Evolutionary conservation across 2,113 vertebrate species (phyloP).

Genomic region (Coptodon rendalli): DNA sequence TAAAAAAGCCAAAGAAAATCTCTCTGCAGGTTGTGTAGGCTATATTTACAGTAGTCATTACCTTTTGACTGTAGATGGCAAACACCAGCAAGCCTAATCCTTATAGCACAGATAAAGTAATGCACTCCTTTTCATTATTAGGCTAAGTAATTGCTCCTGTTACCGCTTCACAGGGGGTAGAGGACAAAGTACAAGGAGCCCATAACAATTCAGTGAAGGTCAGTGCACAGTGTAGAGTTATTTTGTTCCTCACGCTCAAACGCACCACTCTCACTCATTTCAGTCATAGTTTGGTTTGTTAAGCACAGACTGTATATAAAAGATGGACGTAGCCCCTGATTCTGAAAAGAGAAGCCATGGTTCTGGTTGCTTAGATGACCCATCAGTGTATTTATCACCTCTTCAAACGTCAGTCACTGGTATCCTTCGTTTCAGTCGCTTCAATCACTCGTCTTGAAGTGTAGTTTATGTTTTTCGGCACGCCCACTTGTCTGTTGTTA

Average conservation of each 20-base stretch:
- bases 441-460: background rate
- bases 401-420: accelerated
- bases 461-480: background rate
- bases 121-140: background rate
- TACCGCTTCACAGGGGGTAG: accelerated
- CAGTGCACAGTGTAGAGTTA: background rate
- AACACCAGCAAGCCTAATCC: background rate
- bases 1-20: background rate
- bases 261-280: background rate
- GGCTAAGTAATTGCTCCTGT: background rate
- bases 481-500: background rate
- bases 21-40: background rate
- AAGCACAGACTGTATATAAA: background rate
- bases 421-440: background rate
- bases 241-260: background rate
- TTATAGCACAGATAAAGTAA: background rate
- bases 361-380: background rate
- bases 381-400: background rate
- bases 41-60: background rate
- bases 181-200: accelerated
- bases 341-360: background rate
- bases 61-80: background rate
- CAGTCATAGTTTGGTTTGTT: background rate
- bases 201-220: background rate
- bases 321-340: background rate